phyloP scores from a whole-genome alignment of 2,888 invertebrate species.

The Micoletzkya japonica region DNA sequence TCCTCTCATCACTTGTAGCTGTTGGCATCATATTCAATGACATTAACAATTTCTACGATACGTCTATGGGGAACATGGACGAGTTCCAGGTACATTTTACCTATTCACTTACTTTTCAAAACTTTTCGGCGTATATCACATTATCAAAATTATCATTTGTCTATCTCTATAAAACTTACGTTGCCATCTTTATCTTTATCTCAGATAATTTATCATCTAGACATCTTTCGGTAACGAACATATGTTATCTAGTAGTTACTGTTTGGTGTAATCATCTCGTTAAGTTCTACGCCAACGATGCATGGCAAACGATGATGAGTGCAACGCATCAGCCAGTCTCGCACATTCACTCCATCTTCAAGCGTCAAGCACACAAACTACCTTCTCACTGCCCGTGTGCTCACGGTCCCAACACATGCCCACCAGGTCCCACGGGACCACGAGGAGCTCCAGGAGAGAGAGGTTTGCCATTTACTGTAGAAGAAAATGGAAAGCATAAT shows the following conservation, averaged over 20 bases:
- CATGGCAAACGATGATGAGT: constrained; percentile 27
- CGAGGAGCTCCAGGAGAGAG: constrained; percentile 10
- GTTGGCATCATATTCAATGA: constrained; percentile 16
- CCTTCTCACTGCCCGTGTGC: constrained; percentile 19
- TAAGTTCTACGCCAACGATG: constrained; percentile 28
- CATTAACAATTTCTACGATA: constrained; percentile 21
- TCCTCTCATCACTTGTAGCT: not conserved
- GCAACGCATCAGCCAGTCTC: constrained; percentile 7
- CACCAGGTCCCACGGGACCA: constrained; percentile 20
- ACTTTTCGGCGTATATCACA: too few species aligned
- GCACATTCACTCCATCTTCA: not conserved
- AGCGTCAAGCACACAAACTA: not conserved
- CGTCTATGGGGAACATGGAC: not conserved
- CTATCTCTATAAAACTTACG: not conserved
- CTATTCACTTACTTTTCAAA: not conserved
- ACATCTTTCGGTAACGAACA: too few species aligned
- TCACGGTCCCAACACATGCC: constrained; percentile 20
- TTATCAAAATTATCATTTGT: not conserved
- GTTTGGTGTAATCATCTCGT: too few species aligned
- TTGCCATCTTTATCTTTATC: not conserved
- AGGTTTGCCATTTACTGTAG: not conserved
- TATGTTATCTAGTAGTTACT: too few species aligned
- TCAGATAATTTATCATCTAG: too few species aligned
- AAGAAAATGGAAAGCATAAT: not conserved
- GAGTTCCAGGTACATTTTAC: constrained; percentile 22